phyloP scores from a whole-genome alignment of 2,888 invertebrate species.

The Chydorus sphaericus region DNA sequence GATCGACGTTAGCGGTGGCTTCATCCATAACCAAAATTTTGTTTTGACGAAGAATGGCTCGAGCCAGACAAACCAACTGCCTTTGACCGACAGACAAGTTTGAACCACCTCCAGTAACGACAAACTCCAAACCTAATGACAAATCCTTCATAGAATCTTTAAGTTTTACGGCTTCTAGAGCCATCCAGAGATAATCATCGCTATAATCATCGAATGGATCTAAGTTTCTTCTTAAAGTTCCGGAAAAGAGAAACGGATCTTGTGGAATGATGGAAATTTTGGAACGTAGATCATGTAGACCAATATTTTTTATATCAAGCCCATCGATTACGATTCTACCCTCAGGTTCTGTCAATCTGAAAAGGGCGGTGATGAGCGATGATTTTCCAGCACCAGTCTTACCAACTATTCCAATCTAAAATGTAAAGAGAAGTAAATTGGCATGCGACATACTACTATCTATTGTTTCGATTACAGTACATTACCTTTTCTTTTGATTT shows the following conservation, averaged over 20 bases:
- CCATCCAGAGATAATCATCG: constrained; percentile 66
- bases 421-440: too few relatives aligned
- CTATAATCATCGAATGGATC: constrained; percentile 73
- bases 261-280: constrained; percentile 86
- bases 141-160: constrained; percentile 23
- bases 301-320: constrained; percentile 29
- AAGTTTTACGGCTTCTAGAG: constrained; percentile 52
- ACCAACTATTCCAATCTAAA: constrained; percentile 21
- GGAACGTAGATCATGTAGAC: constrained; percentile 52
- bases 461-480: neutral
- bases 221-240: constrained; percentile 71
- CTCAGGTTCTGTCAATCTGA: constrained; percentile 30
- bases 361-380: constrained; percentile 31
- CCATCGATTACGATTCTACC: constrained; percentile 32
- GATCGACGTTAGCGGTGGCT: constrained; percentile 86
- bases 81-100: constrained; percentile 83
- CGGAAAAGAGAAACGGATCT: constrained; percentile 76
- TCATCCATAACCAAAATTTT: constrained; percentile 77
- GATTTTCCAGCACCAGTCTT: constrained; percentile 29
- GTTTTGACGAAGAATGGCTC: constrained; percentile 71
- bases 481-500: constrained; percentile 31
- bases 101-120: constrained; percentile 47
- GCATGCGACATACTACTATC: neutral
- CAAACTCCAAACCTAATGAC: constrained; percentile 24
- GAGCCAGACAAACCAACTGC: constrained; percentile 74